Conservation (phyloP, 1,140 invertebrate genomes). For the Cyrtorhinus lividipennis region DNA sequence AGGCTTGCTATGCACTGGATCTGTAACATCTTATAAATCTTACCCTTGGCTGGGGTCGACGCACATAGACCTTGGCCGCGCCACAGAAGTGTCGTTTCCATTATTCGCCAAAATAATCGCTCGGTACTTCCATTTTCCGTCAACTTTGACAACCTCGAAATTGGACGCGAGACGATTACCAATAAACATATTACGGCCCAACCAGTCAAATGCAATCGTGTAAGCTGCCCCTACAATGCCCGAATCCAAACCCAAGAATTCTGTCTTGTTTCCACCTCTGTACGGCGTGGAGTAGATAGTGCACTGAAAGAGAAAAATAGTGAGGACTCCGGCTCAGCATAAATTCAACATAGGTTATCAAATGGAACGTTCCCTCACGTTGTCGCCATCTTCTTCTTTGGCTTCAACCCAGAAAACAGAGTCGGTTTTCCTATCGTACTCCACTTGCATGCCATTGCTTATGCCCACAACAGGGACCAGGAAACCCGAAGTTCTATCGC, state of each 20-base stretch:
- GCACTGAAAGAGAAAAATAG: conserved; percentile 51
- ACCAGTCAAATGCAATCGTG: conserved; percentile 88
- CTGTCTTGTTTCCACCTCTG: conserved; percentile 71
- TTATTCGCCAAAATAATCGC: conserved; percentile 81
- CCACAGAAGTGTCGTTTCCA: conserved; percentile 71
- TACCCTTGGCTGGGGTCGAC: conserved; percentile 82
- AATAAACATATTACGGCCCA: conserved; percentile 87
- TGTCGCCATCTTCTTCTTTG: conserved; percentile 44
- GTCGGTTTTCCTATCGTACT: conserved; percentile 75
- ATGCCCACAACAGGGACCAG: conserved; percentile 82
- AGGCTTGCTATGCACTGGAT: too few relatives aligned
- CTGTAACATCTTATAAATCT: conserved; percentile 25
- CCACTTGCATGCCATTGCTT: conserved; percentile 73
- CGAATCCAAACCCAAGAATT: conserved; percentile 59
- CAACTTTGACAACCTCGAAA: conserved; percentile 79
- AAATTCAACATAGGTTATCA: too few relatives aligned
- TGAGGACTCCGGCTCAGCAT: too few relatives aligned
- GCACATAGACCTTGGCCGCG: conserved; percentile 71
- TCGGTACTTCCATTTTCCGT: conserved; percentile 69
- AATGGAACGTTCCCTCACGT: too few relatives aligned
- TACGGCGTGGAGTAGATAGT: conserved; percentile 74
- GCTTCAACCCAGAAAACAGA: conserved; percentile 74
- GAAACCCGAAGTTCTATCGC: conserved; percentile 56
- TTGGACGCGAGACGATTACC: conserved; percentile 83
- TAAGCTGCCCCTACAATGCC: conserved; percentile 83